A percentile compares a stretch with the other conserved stretches of the same genome.
Conservation (phyloP, 1,140 invertebrate species). For the Oncopodura yosiiana region DNA sequence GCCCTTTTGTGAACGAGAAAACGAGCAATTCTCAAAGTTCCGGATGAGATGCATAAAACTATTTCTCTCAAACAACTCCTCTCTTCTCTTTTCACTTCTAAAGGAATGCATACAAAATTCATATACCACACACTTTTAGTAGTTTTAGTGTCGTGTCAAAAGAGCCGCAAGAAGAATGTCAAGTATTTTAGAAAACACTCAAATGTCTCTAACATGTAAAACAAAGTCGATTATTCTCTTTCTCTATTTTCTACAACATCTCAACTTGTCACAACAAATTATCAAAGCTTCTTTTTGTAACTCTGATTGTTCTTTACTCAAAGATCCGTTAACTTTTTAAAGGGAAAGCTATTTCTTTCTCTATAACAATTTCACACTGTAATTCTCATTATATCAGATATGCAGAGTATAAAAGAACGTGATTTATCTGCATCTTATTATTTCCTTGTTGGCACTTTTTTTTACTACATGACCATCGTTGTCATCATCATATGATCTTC, state of each 20-base stretch:
- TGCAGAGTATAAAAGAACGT: too few species aligned
- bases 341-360: too few species aligned
- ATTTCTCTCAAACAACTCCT: not conserved
- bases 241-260: not conserved
- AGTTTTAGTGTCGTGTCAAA: not conserved
- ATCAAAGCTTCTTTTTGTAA: not conserved
- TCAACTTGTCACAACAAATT: slow-evolving; percentile 18
- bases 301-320: not conserved
- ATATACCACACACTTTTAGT: not conserved
- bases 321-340: too few species aligned
- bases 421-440: too few species aligned
- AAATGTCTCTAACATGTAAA: not conserved
- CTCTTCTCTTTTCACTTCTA: not conserved
- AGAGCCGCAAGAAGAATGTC: slow-evolving; percentile 11
- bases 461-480: too few species aligned
- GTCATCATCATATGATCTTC: too few species aligned
- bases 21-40: too few species aligned
- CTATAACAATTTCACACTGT: too few species aligned
- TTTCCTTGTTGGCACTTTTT: too few species aligned
- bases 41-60: too few species aligned
- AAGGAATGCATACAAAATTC: not conserved
- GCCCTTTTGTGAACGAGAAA: too few species aligned
- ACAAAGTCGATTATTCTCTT: not conserved
- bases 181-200: not conserved
- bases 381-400: too few species aligned